Evolutionary conservation across 2,888 invertebrate genomes (phyloP).

Genomic region (Byasa hedistus): DNA sequence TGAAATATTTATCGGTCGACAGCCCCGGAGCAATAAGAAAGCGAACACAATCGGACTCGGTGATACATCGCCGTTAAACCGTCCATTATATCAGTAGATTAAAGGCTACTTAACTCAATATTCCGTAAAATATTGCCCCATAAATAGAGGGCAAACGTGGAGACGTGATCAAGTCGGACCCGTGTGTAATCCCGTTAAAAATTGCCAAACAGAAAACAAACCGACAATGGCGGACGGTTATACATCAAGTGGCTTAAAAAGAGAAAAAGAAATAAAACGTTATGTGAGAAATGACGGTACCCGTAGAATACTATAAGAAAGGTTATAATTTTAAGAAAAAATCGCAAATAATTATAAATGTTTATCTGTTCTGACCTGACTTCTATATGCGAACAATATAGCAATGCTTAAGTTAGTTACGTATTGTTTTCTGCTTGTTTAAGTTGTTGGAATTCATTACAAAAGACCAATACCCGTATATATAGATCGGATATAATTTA

Average conservation of each 20-base stretch:
- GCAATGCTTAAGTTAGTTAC: too few relatives aligned
- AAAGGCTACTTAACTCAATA: constrained; percentile 79
- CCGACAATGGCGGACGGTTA: constrained; percentile 64
- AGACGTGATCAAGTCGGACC: constrained; percentile 71
- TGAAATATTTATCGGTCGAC: background rate
- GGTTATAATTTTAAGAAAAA: background rate
- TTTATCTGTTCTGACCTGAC: too few relatives aligned
- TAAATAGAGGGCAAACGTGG: constrained; percentile 72
- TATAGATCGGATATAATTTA: too few relatives aligned
- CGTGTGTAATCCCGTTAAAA: constrained; percentile 75
- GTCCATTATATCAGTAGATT: constrained; percentile 77
- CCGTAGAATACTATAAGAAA: background rate
- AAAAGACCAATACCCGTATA: too few relatives aligned
- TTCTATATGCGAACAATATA: too few relatives aligned
- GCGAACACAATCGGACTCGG: constrained; percentile 63
- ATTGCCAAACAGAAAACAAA: constrained; percentile 78
- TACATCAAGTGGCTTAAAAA: constrained; percentile 72
- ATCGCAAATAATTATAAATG: too few relatives aligned
- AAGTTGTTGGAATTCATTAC: too few relatives aligned
- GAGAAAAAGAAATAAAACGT: constrained; percentile 46
- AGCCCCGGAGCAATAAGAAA: constrained; percentile 58
- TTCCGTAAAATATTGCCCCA: constrained; percentile 78
- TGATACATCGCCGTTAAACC: constrained; percentile 53
- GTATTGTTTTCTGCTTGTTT: too few relatives aligned
- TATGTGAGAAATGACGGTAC: constrained; percentile 12